Percentiles rank a stretch among this genome's conserved stretches.
These are phyloP conservation scores for Coregonus ussuriensis DNA, from an alignment of 2,797 vertebrate genomes.

Conservation along the genomic window DNA sequence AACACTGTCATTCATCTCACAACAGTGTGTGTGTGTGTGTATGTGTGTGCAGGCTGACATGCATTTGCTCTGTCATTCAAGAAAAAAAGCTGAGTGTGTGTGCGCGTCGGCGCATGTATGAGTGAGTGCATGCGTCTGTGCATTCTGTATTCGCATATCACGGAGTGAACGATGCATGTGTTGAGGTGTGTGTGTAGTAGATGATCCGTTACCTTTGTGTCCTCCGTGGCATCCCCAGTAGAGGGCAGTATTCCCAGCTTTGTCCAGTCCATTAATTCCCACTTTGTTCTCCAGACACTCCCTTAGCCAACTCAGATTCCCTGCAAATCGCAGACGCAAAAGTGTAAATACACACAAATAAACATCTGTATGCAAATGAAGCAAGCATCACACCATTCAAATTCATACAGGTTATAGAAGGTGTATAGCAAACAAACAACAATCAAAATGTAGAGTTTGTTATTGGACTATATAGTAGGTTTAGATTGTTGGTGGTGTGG, in stretches of 20 bases:
- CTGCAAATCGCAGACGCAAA: conserved; percentile 66
- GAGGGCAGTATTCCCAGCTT: conserved; percentile 95
- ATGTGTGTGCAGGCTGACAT: not conserved
- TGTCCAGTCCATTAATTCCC: conserved; percentile 94
- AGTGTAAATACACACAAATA: not conserved
- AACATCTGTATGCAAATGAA: conserved; percentile 3
- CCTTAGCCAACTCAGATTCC: conserved; percentile 96
- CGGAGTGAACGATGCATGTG: no score
- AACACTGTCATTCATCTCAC: conserved; percentile 1
- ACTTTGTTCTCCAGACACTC: conserved; percentile 97
- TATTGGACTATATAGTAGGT: not conserved
- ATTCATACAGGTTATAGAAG: not conserved
- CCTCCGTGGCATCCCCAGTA: conserved; percentile 98
- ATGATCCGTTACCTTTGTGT: conserved; percentile 86
- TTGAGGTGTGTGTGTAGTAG: not conserved
- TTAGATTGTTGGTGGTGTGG: not conserved
- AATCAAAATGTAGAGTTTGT: not conserved
- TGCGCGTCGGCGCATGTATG: not conserved
- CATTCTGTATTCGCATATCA: no score
- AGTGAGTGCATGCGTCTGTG: not conserved
- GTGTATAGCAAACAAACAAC: not conserved
- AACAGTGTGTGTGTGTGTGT: not conserved
- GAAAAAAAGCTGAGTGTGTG: not conserved
- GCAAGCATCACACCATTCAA: not conserved
- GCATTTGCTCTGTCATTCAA: no score